A percentile compares a stretch with the other conserved stretches of the same genome.
Evolutionary conservation across 2,797 vertebrate species (phyloP).

Genomic region (Sebastes ruberrimus): DNA sequence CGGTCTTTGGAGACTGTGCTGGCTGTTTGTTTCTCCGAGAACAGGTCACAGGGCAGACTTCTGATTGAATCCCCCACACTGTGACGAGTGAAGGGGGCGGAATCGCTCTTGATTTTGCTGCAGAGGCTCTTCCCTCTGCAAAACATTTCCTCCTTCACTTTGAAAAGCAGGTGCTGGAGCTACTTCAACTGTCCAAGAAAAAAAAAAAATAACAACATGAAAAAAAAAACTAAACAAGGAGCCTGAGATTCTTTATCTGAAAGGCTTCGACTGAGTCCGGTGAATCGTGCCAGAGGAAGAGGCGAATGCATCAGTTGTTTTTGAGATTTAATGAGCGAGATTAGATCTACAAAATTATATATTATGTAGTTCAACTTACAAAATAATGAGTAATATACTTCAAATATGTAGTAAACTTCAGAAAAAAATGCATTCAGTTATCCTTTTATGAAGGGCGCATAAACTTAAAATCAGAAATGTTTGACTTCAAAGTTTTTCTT

Average conservation of each 20-base stretch:
- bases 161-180: conserved; percentile 60
- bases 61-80: conserved; percentile 76
- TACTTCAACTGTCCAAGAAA: conserved; percentile 17
- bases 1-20: conserved; percentile 63
- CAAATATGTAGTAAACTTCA: neutral
- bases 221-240: neutral
- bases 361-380: conserved; percentile 4
- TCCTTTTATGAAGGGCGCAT: neutral
- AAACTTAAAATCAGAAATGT: neutral
- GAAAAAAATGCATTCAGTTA: neutral
- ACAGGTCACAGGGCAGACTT: conserved; percentile 72
- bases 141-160: conserved; percentile 61
- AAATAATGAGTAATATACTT: neutral
- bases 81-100: conserved; percentile 58
- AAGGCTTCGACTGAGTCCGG: conserved; percentile 12
- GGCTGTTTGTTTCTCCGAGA: conserved; percentile 72
- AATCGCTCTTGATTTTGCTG: conserved; percentile 65
- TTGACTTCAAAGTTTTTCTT: neutral
- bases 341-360: conserved; percentile 18
- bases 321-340: conserved; percentile 29
- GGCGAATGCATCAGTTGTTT: conserved; percentile 1
- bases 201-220: neutral
- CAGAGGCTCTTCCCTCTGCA: conserved; percentile 66
- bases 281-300: conserved; percentile 7
- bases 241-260: conserved; percentile 28